phyloP scores from a whole-genome alignment of 2,888 invertebrate genomes.

The Listrodromus nycthemerus region DNA sequence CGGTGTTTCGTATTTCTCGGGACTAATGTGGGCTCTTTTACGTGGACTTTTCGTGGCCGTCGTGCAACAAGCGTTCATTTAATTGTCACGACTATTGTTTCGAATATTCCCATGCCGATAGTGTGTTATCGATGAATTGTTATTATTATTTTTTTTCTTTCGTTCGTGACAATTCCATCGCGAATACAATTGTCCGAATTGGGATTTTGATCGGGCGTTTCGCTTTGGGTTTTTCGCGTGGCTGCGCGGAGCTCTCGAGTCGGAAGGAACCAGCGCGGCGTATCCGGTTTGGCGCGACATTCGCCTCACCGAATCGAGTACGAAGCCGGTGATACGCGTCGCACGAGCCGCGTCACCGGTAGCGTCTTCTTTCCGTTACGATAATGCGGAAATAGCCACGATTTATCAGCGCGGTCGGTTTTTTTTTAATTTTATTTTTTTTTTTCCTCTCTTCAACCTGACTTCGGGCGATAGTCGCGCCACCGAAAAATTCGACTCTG shows the following conservation, averaged over 20 bases:
- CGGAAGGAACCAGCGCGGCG: slow-evolving; percentile 60
- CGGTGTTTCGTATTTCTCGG: neutral
- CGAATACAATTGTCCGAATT: neutral
- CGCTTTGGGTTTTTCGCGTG: neutral
- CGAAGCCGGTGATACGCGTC: slow-evolving; percentile 52
- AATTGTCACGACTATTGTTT: neutral
- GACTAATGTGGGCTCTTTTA: neutral
- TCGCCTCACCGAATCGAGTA: slow-evolving; percentile 52
- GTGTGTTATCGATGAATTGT: neutral
- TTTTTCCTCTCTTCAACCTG: neutral
- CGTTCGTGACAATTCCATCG: too few species aligned
- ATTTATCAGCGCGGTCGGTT: slow-evolving; percentile 29
- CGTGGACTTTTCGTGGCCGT: neutral
- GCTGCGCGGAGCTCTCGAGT: slow-evolving; percentile 19
- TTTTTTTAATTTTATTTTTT: slow-evolving; percentile 13
- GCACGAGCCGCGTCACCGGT: slow-evolving; percentile 10
- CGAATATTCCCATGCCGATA: neutral
- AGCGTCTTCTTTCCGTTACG: slow-evolving; percentile 58
- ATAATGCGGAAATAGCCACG: slow-evolving; percentile 37
- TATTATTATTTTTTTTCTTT: neutral
- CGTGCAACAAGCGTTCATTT: neutral
- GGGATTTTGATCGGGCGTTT: neutral
- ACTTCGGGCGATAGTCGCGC: neutral
- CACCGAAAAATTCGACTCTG: neutral
- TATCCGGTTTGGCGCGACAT: slow-evolving; percentile 55